A percentile compares a stretch with the other conserved stretches of the same genome.
Conservation (phyloP, 2,797 vertebrate genomes). For the Erethizon dorsatum region DNA sequence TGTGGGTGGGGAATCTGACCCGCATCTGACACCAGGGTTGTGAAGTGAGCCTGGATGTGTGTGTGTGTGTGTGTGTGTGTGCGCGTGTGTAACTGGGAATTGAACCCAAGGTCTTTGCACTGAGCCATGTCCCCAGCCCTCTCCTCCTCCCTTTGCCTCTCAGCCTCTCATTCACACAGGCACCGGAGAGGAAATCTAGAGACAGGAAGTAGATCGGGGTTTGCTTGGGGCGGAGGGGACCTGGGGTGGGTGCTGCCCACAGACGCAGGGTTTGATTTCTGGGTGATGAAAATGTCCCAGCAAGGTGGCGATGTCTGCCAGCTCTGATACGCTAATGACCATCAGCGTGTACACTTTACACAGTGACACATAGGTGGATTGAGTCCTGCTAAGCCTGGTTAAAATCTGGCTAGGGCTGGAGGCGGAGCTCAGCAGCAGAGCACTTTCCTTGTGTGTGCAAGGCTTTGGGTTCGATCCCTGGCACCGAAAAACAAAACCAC, state of each 20-base stretch:
- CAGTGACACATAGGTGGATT: background rate
- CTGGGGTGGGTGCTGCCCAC: accelerated
- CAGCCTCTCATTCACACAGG: background rate
- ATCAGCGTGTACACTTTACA: accelerated
- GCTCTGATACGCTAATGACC: background rate
- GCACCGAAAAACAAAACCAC: background rate
- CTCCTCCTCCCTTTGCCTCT: background rate
- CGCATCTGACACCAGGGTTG: background rate
- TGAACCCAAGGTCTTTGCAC: background rate
- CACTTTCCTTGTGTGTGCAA: background rate
- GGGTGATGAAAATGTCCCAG: background rate
- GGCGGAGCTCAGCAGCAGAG: background rate
- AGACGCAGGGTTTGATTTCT: background rate
- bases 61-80: background rate
- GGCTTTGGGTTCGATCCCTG: background rate
- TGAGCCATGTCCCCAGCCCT: background rate
- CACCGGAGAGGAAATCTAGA: background rate
- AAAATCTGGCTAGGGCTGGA: no score
- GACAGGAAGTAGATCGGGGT: background rate
- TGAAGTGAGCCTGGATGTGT: background rate
- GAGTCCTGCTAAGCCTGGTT: background rate
- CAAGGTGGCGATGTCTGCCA: background rate
- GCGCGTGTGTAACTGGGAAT: background rate
- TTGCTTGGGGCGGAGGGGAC: background rate
- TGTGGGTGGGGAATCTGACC: background rate